A percentile compares a stretch with the other conserved stretches of the same genome.
Evolutionary conservation across 2,113 vertebrate genomes (phyloP).

Genomic region (Todiramphus saurophagus): DNA sequence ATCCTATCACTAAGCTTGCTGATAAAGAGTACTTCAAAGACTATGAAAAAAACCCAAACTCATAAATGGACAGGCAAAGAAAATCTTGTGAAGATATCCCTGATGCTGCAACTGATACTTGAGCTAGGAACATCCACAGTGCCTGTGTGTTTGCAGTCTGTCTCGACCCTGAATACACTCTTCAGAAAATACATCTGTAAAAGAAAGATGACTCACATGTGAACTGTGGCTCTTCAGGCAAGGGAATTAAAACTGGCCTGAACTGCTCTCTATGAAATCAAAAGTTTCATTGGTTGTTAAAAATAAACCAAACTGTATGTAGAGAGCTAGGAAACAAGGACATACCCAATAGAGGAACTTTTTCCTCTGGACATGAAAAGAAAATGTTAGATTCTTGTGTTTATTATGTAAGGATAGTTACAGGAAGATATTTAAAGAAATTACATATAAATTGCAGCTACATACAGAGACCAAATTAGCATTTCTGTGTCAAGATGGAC

Average conservation of each 20-base stretch:
- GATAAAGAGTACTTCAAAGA: background rate
- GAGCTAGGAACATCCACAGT: background rate
- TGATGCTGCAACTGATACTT: background rate
- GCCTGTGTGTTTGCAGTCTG: background rate
- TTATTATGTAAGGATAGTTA: background rate
- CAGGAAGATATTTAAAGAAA: background rate
- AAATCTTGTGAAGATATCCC: background rate
- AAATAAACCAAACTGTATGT: background rate
- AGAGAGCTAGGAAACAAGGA: background rate
- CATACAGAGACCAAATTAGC: background rate
- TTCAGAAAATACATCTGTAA: background rate
- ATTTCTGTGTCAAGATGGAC: background rate
- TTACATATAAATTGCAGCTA: background rate
- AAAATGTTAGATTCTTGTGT: background rate
- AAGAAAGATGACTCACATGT: background rate
- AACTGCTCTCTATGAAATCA: background rate
- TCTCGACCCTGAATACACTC: background rate
- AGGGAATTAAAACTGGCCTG: background rate
- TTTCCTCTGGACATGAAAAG: background rate
- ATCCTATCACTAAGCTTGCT: background rate
- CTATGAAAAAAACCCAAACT: accelerated
- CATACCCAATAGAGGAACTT: background rate
- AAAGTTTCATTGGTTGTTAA: background rate
- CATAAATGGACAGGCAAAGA: background rate
- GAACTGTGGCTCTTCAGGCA: background rate